Evolutionary conservation across 2,888 invertebrate genomes (phyloP).

Genomic region (Didymodactylos carnosus): DNA sequence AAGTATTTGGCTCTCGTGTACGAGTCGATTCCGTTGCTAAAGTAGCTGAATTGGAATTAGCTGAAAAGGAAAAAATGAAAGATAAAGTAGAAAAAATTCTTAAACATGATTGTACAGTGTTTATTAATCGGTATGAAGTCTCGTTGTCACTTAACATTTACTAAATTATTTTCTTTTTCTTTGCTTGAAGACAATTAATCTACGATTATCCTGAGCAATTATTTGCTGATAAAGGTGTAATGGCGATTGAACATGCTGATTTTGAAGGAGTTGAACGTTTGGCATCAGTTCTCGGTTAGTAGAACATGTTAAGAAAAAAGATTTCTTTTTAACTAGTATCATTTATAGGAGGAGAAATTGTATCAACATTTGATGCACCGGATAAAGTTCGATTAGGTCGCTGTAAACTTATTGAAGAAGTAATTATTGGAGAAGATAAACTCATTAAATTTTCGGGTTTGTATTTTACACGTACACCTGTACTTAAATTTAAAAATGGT

Average conservation of each 20-base stretch:
- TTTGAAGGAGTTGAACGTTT: conserved; percentile 95
- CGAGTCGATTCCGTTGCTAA: conserved; percentile 44
- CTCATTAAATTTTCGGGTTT: conserved; percentile 65
- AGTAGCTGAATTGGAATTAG: conserved; percentile 85
- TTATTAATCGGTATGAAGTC: conserved; percentile 58
- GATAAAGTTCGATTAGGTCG: conserved; percentile 71
- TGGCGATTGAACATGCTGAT: conserved; percentile 99
- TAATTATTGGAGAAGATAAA: conserved; percentile 93
- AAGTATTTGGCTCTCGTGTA: conserved; percentile 80
- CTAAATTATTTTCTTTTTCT: conserved; percentile 17
- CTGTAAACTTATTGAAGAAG: conserved; percentile 84
- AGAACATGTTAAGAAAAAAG: not conserved
- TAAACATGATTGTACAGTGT: conserved; percentile 80
- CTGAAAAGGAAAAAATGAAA: conserved; percentile 98
- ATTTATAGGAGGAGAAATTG: conserved; percentile 62
- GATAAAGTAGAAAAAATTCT: conserved; percentile 91
- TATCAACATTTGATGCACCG: conserved; percentile 88
- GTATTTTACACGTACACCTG: not conserved
- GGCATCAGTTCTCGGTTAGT: conserved; percentile 68
- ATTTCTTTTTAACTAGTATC: conserved; percentile 19
- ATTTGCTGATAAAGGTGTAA: conserved; percentile 87
- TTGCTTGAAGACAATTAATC: conserved; percentile 49
- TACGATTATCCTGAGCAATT: conserved; percentile 99
- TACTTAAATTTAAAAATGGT: conserved; percentile 19
- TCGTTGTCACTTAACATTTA: conserved; percentile 19